A percentile compares a stretch with the other conserved stretches of the same genome.
These are phyloP conservation scores for Hylia prasina DNA, from an alignment of 2,113 vertebrate genomes.

Conservation along the genomic window DNA sequence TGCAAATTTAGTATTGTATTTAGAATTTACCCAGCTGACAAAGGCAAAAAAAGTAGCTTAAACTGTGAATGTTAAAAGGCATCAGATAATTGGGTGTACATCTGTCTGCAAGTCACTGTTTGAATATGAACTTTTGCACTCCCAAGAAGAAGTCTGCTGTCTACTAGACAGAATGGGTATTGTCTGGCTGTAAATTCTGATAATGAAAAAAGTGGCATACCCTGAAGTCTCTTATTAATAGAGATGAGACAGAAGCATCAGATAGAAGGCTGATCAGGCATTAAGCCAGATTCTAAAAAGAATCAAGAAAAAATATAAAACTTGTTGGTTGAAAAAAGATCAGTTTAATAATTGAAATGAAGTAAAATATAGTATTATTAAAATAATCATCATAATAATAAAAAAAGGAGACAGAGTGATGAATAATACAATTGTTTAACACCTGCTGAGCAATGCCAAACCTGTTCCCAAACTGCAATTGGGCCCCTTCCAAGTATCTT, in stretches of 20 bases:
- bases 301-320: background rate
- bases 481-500: background rate
- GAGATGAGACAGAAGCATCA: background rate
- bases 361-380: background rate
- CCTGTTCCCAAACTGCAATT: background rate
- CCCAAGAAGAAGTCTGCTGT: background rate
- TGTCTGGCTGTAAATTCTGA: background rate
- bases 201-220: background rate
- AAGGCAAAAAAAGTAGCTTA: background rate
- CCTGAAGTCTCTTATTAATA: background rate
- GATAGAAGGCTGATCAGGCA: background rate
- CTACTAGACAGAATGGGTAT: background rate
- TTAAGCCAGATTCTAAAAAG: background rate
- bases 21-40: background rate
- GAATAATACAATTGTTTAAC: background rate
- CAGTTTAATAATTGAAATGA: background rate
- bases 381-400: background rate
- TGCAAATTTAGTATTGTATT: background rate
- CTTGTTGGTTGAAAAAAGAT: background rate
- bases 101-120: background rate
- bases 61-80: background rate
- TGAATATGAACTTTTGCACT: background rate
- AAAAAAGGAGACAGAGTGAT: background rate
- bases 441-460: background rate
- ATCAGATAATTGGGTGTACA: background rate